A percentile compares a stretch with the other conserved stretches of the same genome.
phyloP scores from a whole-genome alignment of 2,888 invertebrate species.

The Hypsopygia costalis region DNA sequence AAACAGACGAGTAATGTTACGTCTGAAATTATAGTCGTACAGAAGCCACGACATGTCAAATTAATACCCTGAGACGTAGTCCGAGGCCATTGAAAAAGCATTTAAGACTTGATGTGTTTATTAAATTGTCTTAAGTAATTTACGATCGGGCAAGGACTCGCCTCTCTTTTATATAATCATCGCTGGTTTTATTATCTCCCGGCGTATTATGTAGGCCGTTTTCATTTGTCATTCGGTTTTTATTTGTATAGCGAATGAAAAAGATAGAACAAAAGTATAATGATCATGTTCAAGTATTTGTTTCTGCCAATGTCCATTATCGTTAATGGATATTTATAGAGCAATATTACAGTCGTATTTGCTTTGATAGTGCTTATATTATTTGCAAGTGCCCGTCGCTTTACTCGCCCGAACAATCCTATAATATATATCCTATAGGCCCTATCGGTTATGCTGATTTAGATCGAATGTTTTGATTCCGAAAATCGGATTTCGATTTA shows the following conservation, averaged over 20 bases:
- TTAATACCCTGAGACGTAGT: conserved; percentile 61
- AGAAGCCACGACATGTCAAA: conserved; percentile 60
- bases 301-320: too few species aligned
- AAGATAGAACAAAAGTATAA: not conserved
- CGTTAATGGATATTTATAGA: not conserved
- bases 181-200: conserved; percentile 26
- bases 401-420: too few species aligned
- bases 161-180: conserved; percentile 32
- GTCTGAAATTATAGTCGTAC: conserved; percentile 53
- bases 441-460: too few species aligned
- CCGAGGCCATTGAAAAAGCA: conserved; percentile 65
- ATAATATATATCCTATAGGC: too few species aligned
- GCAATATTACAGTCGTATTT: too few species aligned
- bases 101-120: conserved; percentile 73
- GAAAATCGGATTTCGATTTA: too few species aligned
- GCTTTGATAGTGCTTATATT: too few species aligned
- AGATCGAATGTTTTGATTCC: too few species aligned
- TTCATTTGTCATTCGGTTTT: not conserved
- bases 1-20: conserved; percentile 8
- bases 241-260: not conserved
- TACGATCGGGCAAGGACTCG: conserved; percentile 43
- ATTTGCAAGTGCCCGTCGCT: too few species aligned
- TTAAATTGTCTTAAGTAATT: conserved; percentile 73
- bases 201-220: not conserved
- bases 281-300: too few species aligned